Evolutionary conservation across 2,113 vertebrate genomes (phyloP).

Genomic region (Bubo scandiacus): DNA sequence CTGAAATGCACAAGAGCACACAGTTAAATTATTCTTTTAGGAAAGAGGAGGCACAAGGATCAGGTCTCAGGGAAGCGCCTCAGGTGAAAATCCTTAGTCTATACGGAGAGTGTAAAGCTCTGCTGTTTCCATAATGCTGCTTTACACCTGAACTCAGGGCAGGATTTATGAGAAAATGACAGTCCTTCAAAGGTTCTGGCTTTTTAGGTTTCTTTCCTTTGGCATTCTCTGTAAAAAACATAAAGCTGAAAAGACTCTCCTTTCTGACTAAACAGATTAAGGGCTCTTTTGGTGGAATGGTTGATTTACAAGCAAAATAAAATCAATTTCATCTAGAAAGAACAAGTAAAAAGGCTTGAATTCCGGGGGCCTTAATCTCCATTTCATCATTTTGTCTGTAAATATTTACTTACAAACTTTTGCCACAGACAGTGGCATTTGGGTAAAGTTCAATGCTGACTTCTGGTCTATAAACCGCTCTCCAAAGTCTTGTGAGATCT

Average conservation of each 20-base stretch:
- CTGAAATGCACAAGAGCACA: background rate
- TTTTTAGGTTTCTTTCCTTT: conserved; percentile 4
- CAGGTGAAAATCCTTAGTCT: background rate
- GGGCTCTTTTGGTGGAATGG: background rate
- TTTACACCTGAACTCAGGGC: background rate
- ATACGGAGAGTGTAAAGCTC: background rate
- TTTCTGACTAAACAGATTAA: background rate
- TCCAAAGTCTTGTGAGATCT: background rate
- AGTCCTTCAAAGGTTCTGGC: background rate
- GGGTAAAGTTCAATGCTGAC: background rate
- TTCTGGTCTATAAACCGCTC: background rate
- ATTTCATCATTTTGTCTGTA: background rate
- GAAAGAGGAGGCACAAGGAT: background rate
- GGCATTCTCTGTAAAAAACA: background rate
- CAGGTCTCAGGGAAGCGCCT: background rate
- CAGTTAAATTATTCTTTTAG: background rate
- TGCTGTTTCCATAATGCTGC: background rate
- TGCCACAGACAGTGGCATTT: background rate
- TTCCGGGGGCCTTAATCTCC: background rate
- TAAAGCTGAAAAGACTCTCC: background rate
- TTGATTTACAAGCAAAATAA: background rate
- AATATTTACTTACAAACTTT: background rate
- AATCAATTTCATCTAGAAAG: background rate
- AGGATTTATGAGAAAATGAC: background rate
- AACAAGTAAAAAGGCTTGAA: background rate